phyloP scores from a whole-genome alignment of 2,888 invertebrate species.

The Digitonthophagus gazella region DNA sequence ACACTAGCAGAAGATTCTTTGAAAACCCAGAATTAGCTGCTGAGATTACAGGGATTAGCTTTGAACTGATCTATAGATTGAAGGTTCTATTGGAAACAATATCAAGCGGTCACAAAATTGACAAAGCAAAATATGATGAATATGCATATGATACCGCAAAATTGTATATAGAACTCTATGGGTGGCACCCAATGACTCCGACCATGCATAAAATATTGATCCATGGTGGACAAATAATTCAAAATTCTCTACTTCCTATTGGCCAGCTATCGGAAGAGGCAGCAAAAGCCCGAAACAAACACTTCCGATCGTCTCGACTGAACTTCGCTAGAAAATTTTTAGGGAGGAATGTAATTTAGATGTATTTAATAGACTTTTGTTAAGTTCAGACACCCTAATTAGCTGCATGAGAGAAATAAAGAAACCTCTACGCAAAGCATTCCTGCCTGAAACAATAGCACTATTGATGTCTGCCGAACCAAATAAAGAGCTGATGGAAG shows the following conservation, averaged over 20 bases:
- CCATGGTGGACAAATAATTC: slow-evolving; percentile 34
- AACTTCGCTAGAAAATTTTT: too few relatives aligned
- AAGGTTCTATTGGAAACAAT: slow-evolving; percentile 39
- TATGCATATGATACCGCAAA: too few relatives aligned
- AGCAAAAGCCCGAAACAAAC: slow-evolving; percentile 22
- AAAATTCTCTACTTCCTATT: slow-evolving; percentile 37
- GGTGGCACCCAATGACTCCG: slow-evolving; percentile 38
- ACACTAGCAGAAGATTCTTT: too few relatives aligned
- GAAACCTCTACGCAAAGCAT: too few relatives aligned
- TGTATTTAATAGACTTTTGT: not conserved
- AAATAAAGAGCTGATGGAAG: too few relatives aligned
- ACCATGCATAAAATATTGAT: slow-evolving; percentile 38
- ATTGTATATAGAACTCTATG: slow-evolving; percentile 32
- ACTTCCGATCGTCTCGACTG: not conserved
- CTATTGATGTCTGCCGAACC: too few relatives aligned
- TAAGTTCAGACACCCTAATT: too few relatives aligned
- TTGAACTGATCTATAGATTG: slow-evolving; percentile 36
- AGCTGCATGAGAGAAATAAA: too few relatives aligned
- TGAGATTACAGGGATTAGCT: slow-evolving; percentile 40
- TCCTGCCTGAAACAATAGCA: too few relatives aligned
- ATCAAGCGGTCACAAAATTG: slow-evolving; percentile 29
- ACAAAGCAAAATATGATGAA: slow-evolving; percentile 26
- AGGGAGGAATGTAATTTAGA: slow-evolving; percentile 8
- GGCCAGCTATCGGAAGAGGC: too few relatives aligned
- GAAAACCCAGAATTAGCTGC: slow-evolving; percentile 31